phyloP scores from a whole-genome alignment of 2,888 invertebrate genomes.

The Xestia c-nigrum region DNA sequence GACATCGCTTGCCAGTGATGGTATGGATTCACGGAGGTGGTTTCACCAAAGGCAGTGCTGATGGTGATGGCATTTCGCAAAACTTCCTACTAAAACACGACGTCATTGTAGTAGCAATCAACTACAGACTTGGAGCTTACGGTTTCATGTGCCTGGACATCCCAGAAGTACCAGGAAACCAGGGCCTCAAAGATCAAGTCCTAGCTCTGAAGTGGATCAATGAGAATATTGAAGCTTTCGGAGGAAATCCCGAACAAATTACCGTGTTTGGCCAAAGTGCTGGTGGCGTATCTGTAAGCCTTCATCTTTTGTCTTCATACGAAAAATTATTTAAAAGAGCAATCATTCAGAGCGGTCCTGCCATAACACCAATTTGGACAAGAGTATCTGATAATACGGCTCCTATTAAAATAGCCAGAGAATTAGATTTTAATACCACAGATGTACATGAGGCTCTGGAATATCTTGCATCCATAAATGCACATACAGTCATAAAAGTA shows the following conservation, averaged over 20 bases:
- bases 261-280: conserved; percentile 72
- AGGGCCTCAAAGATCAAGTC: conserved; percentile 73
- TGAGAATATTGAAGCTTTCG: conserved; percentile 71
- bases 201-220: conserved; percentile 73
- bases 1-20: conserved; percentile 50
- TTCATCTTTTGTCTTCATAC: conserved; percentile 42
- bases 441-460: conserved; percentile 41
- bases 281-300: conserved; percentile 63
- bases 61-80: conserved; percentile 10
- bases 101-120: conserved; percentile 52
- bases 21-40: conserved; percentile 57
- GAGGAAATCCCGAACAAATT: conserved; percentile 65
- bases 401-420: conserved; percentile 37
- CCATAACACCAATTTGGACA: conserved; percentile 12
- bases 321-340: conserved; percentile 55
- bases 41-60: conserved; percentile 35
- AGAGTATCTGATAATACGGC: conserved; percentile 15
- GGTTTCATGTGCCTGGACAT: conserved; percentile 69
- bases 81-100: conserved; percentile 33
- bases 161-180: conserved; percentile 73
- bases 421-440: conserved; percentile 38
- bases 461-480: conserved; percentile 41
- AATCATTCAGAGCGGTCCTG: conserved; percentile 55
- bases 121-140: conserved; percentile 61
- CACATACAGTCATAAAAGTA: conserved; percentile 20